Evolutionary conservation across 2,888 invertebrate genomes (phyloP).

Genomic region (Apoderus coryli): DNA sequence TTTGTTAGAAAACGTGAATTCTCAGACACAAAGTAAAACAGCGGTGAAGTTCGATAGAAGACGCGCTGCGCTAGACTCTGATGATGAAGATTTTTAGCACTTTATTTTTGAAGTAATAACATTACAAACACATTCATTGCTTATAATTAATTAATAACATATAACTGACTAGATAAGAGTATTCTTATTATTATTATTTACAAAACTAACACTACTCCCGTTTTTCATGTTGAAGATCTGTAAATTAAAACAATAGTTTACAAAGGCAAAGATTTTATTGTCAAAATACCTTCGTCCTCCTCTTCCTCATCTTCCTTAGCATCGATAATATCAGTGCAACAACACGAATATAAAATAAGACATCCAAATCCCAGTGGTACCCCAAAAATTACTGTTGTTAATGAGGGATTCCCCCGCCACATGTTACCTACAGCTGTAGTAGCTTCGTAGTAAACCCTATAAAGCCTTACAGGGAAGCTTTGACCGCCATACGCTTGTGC

Average conservation of each 20-base stretch:
- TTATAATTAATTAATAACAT: too few species aligned
- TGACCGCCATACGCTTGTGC: conserved; percentile 82
- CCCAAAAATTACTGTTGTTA: conserved; percentile 87
- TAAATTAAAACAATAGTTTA: too few species aligned
- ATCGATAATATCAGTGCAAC: conserved; percentile 90
- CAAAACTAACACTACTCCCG: conserved; percentile 27
- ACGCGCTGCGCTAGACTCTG: conserved; percentile 75
- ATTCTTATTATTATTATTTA: background rate
- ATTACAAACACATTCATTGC: too few species aligned
- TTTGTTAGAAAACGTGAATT: conserved; percentile 73
- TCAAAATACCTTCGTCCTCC: conserved; percentile 22
- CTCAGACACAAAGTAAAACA: conserved; percentile 56
- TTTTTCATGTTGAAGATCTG: conserved; percentile 32
- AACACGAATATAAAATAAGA: conserved; percentile 89
- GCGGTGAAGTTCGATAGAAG: conserved; percentile 86
- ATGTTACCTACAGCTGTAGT: conserved; percentile 63
- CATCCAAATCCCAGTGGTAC: conserved; percentile 86
- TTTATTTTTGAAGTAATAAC: conserved; percentile 6
- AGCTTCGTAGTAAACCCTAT: conserved; percentile 74
- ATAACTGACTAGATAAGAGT: too few species aligned
- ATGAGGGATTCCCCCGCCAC: conserved; percentile 87
- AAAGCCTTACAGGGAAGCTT: conserved; percentile 57
- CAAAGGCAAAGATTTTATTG: conserved; percentile 8
- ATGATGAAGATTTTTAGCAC: conserved; percentile 47
- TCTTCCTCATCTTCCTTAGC: conserved; percentile 59